Base-by-base conservation (phyloP, 2,113 vertebrate species). In the Glareola pratincola region DNA sequence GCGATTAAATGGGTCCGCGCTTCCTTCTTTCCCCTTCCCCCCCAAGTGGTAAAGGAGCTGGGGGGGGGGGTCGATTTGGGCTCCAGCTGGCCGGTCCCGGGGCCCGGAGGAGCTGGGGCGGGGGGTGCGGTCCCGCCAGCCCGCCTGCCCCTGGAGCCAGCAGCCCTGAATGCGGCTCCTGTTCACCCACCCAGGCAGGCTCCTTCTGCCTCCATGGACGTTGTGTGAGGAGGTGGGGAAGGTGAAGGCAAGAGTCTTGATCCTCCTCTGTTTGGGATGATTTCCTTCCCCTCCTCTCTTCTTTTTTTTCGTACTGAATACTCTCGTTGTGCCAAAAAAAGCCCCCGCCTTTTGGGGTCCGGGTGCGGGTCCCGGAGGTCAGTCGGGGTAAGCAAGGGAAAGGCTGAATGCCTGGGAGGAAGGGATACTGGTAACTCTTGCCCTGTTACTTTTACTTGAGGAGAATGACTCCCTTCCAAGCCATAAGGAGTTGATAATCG, bases 41-140 rank as follows among this genome's bases (percentile, higher is more conserved):
- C 3, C 5, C 23, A 6, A 18, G 56, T 1, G 26, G 18, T 10
- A 0, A 3, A 47, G 39, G 56, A 30, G 56, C 30, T 3, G 8
- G 39, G 56, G n/a, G 45, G 8, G 39, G 56, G n/a, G 45, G 45
- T 4, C 71, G 32, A 8, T 67, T 43, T 17, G 53, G 24, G n/a
- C 6, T n/a, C 5, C 13, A 3, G 68, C 41, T 18, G 83, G 34
- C 36, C 12, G 77, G 72, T 30, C 12, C 22, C 0, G 39, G 16
- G 47, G n/a, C 41, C 36, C 41, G 85, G 27, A 36, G 74, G 62
- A 29, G 59, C 3, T 53, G 51, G 2, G 27, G 41, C 67, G 12
- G 21, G 90, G 12, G 6, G 66, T 0, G 74, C 2, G 69, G 60
- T 62, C 69, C 83, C 69, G 27, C 59, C 13, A 72, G 53, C 75